Evolutionary conservation across 2,113 vertebrate genomes (phyloP).

Genomic region (Pitta sordida): DNA sequence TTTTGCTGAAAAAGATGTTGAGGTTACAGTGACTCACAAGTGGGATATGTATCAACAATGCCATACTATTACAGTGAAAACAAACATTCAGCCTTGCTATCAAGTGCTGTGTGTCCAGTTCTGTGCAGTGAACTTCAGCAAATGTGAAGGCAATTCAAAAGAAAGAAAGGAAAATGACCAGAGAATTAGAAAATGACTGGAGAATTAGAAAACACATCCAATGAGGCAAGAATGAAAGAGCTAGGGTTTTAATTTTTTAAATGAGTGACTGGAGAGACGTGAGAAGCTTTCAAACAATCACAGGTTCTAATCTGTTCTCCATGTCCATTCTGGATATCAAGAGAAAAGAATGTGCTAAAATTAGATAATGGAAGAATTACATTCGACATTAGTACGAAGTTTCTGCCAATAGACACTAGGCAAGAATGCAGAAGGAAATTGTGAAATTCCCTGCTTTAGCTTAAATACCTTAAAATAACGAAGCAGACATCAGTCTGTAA

Average conservation of each 20-base stretch:
- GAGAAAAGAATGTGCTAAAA: background rate
- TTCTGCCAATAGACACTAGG: background rate
- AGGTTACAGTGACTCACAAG: conserved; percentile 34
- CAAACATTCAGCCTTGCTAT: background rate
- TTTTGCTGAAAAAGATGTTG: conserved; percentile 34
- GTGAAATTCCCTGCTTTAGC: background rate
- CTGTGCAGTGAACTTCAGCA: background rate
- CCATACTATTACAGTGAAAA: background rate
- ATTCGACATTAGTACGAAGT: background rate
- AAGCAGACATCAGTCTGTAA: background rate
- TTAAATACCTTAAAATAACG: background rate
- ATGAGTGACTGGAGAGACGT: background rate
- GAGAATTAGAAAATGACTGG: background rate
- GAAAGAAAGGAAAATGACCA: conserved; percentile 2
- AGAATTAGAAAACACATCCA: background rate
- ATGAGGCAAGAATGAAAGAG: background rate
- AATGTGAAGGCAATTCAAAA: background rate
- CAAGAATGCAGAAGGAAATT: background rate
- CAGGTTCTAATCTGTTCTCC: background rate
- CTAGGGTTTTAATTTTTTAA: background rate
- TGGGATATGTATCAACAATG: conserved; percentile 16
- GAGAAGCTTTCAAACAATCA: background rate
- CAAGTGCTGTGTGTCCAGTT: background rate
- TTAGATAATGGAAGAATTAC: background rate
- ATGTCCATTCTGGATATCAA: background rate